Base-by-base conservation (phyloP, 2,888 invertebrate genomes). In the Prosapia bicincta region DNA sequence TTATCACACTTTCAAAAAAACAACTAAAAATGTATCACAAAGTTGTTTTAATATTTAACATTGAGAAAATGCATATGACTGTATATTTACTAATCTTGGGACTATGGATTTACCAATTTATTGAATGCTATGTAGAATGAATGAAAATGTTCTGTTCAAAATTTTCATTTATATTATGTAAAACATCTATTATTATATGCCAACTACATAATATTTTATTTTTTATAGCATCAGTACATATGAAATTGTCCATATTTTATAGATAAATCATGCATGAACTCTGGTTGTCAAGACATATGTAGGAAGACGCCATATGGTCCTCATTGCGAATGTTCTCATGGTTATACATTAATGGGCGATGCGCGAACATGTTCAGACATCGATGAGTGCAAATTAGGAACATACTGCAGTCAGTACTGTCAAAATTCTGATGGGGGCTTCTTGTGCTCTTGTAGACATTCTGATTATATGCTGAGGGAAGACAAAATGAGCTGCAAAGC, bases 391-490 rank as follows among this genome's bases (percentile, higher is more conserved):
- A 79, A 83, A 1, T 79, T 83, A 1, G 85, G 86, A 20, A 84
- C 85, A 23, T 84, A 87, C 0, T 94, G 94, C 82, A 88, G 92
- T 3, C 94, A 94, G 81, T 81, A 86, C 3, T 92, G 92, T 82
- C 81, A 82, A 28, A 91, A 92, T 80, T 82, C 83, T 0, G 83
- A 83, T 0, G 91, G 91, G 0, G 86, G 88, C 0, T 91, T 86
- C 82, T 70, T 83, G 0, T 92, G 92, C 81, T 85, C 86, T 3
- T 92, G 92, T 79, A 86, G 87, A 78, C 84, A 86, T n/a, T 78
- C 81, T 9, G 90, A 89, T 23, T 92, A 88, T 79, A 83, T 87
- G 0, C 84, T 91, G 25, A 78, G 81, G 28, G 74, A 80, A 6
- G 83, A 83, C 72, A 79, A 80, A 54, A 77, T 77, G 32, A 80